These are phyloP conservation scores for Hyles vespertilio DNA, from an alignment of 1,140 invertebrate genomes.

Conservation along the genomic window DNA sequence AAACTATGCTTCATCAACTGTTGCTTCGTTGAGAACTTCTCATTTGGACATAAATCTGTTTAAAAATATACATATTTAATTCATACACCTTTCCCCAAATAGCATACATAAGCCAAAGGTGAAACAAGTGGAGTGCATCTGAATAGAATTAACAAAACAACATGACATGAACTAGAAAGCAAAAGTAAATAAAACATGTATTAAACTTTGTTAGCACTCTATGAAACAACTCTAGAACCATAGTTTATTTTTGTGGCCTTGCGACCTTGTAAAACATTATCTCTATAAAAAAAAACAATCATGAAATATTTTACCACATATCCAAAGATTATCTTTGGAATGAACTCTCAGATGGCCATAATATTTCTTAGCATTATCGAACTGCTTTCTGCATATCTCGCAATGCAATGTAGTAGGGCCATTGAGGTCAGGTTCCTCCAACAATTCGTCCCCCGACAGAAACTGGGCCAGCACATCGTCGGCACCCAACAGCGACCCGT, in stretches of 20 bases:
- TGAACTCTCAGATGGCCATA: slow-evolving; percentile 66
- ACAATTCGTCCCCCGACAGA: slow-evolving; percentile 48
- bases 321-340: slow-evolving; percentile 64
- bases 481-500: slow-evolving; percentile 35
- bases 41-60: slow-evolving; percentile 56
- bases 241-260: no score
- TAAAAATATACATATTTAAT: no score
- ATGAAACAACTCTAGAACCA: no score
- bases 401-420: slow-evolving; percentile 60
- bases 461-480: slow-evolving; percentile 64
- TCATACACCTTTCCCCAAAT: no score
- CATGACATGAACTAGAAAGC: no score
- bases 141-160: no score
- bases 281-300: no score
- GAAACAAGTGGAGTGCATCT: no score
- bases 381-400: slow-evolving; percentile 64
- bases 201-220: no score
- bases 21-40: slow-evolving; percentile 61
- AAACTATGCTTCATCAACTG: slow-evolving; percentile 62
- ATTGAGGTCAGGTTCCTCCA: slow-evolving; percentile 65
- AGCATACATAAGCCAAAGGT: no score
- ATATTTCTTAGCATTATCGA: slow-evolving; percentile 68
- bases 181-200: no score
- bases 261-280: no score
- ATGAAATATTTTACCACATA: slow-evolving; percentile 47